Evolutionary conservation across 2,113 vertebrate species (phyloP).

Genomic region (Australoheros scitulus): DNA sequence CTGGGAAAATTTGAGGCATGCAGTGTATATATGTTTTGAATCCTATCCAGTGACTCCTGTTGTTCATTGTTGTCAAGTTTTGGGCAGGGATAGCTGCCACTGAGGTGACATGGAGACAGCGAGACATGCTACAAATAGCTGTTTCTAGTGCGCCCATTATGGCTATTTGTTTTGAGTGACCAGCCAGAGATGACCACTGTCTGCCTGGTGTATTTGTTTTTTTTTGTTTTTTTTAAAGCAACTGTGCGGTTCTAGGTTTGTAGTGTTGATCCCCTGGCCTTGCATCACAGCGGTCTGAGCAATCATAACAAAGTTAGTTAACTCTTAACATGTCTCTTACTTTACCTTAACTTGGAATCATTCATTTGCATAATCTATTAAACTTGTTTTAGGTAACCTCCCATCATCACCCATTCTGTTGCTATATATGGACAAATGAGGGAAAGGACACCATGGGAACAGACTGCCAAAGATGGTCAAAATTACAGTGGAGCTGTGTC

Average conservation of each 20-base stretch:
- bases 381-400: neutral
- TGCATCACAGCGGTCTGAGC: conserved; percentile 34
- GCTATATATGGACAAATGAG: conserved; percentile 71
- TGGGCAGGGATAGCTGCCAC: conserved; percentile 43
- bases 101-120: conserved; percentile 65
- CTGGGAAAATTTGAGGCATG: fast-evolving
- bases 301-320: neutral
- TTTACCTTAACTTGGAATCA: neutral
- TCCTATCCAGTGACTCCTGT: neutral
- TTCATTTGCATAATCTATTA: neutral
- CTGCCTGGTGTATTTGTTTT: neutral
- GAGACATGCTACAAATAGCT: conserved; percentile 70
- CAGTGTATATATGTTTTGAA: neutral
- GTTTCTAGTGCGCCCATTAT: conserved; percentile 34
- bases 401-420: conserved; percentile 25
- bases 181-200: neutral
- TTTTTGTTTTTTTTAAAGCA: neutral
- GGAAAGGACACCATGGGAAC: conserved; percentile 52
- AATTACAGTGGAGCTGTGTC: conserved; percentile 40
- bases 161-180: conserved; percentile 44
- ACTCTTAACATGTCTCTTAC: neutral
- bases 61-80: conserved; percentile 23
- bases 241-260: conserved; percentile 21
- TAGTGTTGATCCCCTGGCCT: conserved; percentile 28
- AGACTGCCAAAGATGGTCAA: conserved; percentile 70